Conservation (phyloP, 2,888 invertebrate genomes). For the Tanypteryx hageni region DNA sequence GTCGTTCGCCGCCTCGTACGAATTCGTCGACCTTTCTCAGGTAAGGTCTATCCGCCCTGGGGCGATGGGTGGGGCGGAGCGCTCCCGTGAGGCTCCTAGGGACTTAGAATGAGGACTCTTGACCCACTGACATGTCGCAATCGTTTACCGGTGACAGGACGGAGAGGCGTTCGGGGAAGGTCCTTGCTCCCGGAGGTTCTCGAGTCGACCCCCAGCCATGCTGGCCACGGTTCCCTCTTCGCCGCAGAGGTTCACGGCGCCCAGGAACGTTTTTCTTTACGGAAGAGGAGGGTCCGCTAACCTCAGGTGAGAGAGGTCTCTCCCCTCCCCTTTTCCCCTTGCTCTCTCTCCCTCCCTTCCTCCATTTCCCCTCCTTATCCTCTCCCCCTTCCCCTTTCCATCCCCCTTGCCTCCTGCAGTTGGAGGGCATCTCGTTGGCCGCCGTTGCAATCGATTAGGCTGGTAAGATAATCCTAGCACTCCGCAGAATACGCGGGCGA, state of each 20-base stretch:
- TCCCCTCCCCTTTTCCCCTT: no score
- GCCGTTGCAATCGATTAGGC: no score
- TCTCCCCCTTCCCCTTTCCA: no score
- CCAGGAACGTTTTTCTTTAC: conserved; percentile 89
- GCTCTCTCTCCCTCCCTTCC: no score
- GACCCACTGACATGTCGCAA: neutral
- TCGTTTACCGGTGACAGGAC: conserved; percentile 74
- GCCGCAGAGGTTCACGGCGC: conserved; percentile 87
- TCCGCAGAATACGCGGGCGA: no score
- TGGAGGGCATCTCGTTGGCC: no score
- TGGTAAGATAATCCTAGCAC: no score
- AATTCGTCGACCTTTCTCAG: conserved; percentile 91
- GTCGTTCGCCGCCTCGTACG: conserved; percentile 90
- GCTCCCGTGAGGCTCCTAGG: no score
- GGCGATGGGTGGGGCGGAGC: no score
- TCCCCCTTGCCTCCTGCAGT: no score
- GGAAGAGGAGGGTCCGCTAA: conserved; percentile 90
- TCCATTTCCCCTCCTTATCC: no score
- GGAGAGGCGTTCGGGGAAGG: conserved; percentile 87
- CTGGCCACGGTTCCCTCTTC: conserved; percentile 78
- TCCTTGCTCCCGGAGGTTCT: conserved; percentile 86
- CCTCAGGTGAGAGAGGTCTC: conserved; percentile 79
- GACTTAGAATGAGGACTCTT: no score
- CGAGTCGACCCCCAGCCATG: conserved; percentile 76
- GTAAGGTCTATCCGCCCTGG: neutral